Conservation (phyloP, 2,888 invertebrate genomes). For the Tinea trinotella region DNA sequence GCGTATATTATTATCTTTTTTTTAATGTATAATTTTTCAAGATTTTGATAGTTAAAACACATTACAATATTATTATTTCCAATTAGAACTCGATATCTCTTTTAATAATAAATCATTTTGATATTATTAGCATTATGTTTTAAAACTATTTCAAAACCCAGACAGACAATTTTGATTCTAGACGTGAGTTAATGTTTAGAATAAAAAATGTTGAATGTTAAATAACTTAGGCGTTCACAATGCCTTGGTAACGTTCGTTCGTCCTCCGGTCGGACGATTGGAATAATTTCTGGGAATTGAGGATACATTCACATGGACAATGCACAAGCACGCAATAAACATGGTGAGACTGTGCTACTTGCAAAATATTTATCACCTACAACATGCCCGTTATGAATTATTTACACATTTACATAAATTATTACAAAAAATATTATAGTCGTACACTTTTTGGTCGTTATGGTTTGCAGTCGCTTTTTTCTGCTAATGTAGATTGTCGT, state of each 20-base stretch:
- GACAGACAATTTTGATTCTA: background rate
- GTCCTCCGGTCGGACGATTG: constrained; percentile 1
- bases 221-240: constrained; percentile 2
- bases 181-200: background rate
- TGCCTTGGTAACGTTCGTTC: background rate
- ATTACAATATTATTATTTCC: no score
- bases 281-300: constrained; percentile 13
- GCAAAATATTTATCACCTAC: constrained; percentile 16
- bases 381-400: constrained; percentile 11
- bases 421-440: background rate
- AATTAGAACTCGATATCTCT: no score
- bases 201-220: background rate
- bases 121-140: no score
- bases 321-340: constrained; percentile 10
- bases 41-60: no score
- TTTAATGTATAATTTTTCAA: no score
- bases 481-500: no score
- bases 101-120: no score
- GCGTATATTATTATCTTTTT: no score
- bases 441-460: no score
- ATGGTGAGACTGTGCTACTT: constrained; percentile 9
- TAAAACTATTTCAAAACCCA: background rate
- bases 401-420: constrained; percentile 6
- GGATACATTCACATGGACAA: constrained; percentile 10
- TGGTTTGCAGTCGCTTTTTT: no score